Evolutionary conservation across 2,113 vertebrate species (phyloP), one percentile per base, ranked within the genome.

Genomic region (Ammodytes marinus): DNA sequence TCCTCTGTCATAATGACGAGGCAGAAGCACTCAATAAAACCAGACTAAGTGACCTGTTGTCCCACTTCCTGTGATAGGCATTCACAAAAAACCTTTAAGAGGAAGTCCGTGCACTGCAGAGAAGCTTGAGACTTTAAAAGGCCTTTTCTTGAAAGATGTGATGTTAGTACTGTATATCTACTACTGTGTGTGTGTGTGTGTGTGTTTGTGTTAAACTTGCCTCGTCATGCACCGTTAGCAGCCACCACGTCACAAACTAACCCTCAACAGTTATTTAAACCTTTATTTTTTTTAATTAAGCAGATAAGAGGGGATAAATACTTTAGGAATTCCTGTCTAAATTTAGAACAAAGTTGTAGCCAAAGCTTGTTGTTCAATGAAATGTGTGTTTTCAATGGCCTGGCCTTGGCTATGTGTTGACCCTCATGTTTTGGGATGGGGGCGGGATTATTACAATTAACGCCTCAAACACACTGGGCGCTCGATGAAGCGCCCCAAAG

Each of bases 251-350:
- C 63, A 67, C 17, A 3, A 47, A 55, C 10, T 19, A 55, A 47
- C 10, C 49, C 7, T 6, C 49, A 45, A 11, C 54, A 17, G 14
- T 72, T 82, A 47, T 60, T 79, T 27, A 55, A 54, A 43, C 70
- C 37, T 14, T 9, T 27, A 27, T 27, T 42, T 50, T 45, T 55
- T 75, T 8, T 46, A 50, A 35, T 72, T 85, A 85, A 88, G 66
- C 60, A 88, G 78, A 86, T 89, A 78, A 86, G 46, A 42, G 9
- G 0, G 64, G 74, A 67, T 88, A 71, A 87, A 76, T 65, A 71
- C 73, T 66, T n/a, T 8, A 73, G 69, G 82, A 88, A 86, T 89
- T 85, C 19, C 65, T 74, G 14, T 42, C 55, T 69, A 53, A 67
- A 71, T 70, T 75, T 65, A 66, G 73, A 54, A 63, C 49, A 4